Percentiles rank a stretch among this genome's conserved stretches.
phyloP scores from a whole-genome alignment of 92 coral and sea anemone genomes.

The Bergia sp. region DNA sequence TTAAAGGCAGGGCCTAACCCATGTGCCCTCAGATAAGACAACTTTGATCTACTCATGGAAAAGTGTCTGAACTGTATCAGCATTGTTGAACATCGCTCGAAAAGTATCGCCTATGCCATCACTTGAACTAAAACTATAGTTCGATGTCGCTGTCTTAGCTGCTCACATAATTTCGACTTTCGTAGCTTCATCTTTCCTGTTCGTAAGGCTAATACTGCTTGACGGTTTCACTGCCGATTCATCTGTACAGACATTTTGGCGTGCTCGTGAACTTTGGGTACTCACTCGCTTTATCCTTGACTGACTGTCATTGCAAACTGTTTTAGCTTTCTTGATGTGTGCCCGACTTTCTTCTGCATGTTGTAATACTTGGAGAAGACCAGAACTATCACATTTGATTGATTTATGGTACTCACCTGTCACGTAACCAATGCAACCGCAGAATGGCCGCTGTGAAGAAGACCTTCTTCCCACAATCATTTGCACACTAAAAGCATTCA shows the following conservation, averaged over 20 bases:
- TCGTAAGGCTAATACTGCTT: slow-evolving; percentile 39
- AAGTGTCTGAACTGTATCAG: slow-evolving; percentile 40
- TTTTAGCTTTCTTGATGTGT: slow-evolving; percentile 16
- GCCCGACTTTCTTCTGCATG: slow-evolving; percentile 40
- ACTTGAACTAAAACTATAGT: slow-evolving; percentile 47
- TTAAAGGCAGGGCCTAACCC: slow-evolving; percentile 48
- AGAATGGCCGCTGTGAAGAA: too few species aligned
- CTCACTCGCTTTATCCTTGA: slow-evolving; percentile 37
- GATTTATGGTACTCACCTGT: slow-evolving; percentile 14
- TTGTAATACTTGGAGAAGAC: slow-evolving; percentile 21
- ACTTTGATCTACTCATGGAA: slow-evolving; percentile 43
- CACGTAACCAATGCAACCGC: too few species aligned
- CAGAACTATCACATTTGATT: slow-evolving; percentile 40
- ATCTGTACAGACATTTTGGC: slow-evolving; percentile 24
- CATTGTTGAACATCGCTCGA: slow-evolving; percentile 38
- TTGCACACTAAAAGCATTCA: too few species aligned
- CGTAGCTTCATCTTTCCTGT: slow-evolving; percentile 44
- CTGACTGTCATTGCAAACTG: slow-evolving; percentile 49
- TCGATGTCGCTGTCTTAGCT: slow-evolving; percentile 41
- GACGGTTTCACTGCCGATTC: background rate
- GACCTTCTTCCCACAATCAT: too few species aligned
- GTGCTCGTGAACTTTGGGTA: slow-evolving; percentile 27
- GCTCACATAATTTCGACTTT: slow-evolving; percentile 39
- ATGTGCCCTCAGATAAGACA: slow-evolving; percentile 34
- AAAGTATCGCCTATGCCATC: slow-evolving; percentile 45